These are phyloP conservation scores for Tupaia tana DNA, from an alignment of 2,113 vertebrate genomes.

Conservation along the genomic window DNA sequence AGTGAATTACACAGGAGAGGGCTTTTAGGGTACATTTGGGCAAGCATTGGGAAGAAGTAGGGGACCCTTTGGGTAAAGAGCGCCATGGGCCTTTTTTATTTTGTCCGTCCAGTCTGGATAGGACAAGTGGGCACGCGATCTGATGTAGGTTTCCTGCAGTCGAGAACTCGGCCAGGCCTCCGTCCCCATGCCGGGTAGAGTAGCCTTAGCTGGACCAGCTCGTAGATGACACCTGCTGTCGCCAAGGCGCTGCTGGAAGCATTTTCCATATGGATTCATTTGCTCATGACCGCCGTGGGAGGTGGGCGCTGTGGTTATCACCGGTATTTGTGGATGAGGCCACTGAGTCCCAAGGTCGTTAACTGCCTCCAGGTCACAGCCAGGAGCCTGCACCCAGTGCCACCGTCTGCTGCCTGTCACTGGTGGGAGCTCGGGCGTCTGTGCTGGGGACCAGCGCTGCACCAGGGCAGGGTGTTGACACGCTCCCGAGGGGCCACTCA, in stretches of 20 bases:
- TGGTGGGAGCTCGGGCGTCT: not conserved
- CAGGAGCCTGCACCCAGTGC: rapidly evolving
- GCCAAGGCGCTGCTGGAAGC: rapidly evolving
- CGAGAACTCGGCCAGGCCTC: not conserved
- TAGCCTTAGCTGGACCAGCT: rapidly evolving
- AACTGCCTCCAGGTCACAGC: not conserved
- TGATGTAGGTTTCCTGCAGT: not conserved
- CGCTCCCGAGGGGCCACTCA: not conserved
- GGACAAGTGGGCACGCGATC: not conserved
- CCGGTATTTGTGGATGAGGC: not conserved
- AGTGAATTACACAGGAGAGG: conserved; percentile 48
- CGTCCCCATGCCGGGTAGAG: not conserved
- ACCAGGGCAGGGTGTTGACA: rapidly evolving
- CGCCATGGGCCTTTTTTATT: not conserved
- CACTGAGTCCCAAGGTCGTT: not conserved
- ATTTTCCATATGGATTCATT: not conserved
- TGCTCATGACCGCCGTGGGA: not conserved
- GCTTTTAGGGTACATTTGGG: conserved; percentile 45
- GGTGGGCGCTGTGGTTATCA: rapidly evolving
- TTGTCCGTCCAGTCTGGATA: not conserved
- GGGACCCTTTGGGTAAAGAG: not conserved
- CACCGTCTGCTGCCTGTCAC: not conserved
- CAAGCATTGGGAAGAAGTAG: not conserved
- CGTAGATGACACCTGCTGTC: not conserved
- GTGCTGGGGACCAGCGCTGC: not conserved